Conservation (phyloP, 1,140 invertebrate species). For the Diploscapter pachys region DNA sequence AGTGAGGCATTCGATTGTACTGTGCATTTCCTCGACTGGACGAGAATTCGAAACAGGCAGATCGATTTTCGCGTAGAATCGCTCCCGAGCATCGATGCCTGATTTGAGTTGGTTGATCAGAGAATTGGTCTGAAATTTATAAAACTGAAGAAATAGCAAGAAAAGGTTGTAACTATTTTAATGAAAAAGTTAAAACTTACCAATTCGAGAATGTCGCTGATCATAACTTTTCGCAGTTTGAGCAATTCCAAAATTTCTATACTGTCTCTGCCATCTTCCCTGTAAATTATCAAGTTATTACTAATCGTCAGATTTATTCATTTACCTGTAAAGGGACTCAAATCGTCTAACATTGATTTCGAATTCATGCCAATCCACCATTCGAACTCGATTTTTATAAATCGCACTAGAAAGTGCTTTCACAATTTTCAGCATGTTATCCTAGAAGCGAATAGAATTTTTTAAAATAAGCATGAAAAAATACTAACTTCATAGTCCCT, state of each 20-base stretch:
- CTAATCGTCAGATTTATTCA: background rate
- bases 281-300: background rate
- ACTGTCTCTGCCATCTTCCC: conserved; percentile 21
- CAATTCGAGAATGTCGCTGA: conserved; percentile 10
- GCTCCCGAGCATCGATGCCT: background rate
- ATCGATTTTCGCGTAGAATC: background rate
- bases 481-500: background rate
- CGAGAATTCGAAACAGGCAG: background rate
- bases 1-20: background rate
- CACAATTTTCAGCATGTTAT: conserved; percentile 11
- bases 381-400: conserved; percentile 5
- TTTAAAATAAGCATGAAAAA: no score
- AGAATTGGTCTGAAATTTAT: background rate
- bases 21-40: background rate
- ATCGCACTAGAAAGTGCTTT: conserved; percentile 10
- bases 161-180: background rate
- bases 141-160: background rate
- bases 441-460: background rate
- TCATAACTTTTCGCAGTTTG: conserved; percentile 26
- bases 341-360: conserved; percentile 25
- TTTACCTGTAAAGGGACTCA: conserved; percentile 23
- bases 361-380: conserved; percentile 23
- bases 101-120: background rate
- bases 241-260: conserved; percentile 26
- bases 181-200: background rate